A percentile compares a stretch with the other conserved stretches of the same genome.
These are phyloP conservation scores for Pseudococcus jackbeardsleyi DNA, from an alignment of 2,888 invertebrate genomes.

Conservation along the genomic window DNA sequence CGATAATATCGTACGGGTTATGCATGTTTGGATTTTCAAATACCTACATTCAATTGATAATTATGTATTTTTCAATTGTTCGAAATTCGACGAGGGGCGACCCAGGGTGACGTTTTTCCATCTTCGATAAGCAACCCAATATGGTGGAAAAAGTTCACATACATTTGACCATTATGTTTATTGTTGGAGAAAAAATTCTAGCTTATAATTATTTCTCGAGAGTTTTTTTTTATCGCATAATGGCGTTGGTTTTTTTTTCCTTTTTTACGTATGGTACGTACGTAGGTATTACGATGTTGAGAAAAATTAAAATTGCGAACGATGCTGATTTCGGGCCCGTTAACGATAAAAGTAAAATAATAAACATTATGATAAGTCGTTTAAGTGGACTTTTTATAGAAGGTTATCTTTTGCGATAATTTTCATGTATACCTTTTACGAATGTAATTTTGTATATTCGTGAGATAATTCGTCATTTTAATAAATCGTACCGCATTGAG, in stretches of 20 bases:
- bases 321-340: conserved; percentile 47
- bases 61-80: not conserved
- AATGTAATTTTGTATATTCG: conserved; percentile 31
- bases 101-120: not conserved
- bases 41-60: conserved; percentile 6
- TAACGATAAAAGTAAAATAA: conserved; percentile 36
- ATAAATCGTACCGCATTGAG: too few species aligned
- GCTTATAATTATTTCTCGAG: not conserved
- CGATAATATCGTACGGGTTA: conserved; percentile 39
- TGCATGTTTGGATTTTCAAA: conserved; percentile 21
- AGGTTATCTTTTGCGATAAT: conserved; percentile 52
- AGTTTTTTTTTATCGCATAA: conserved; percentile 1
- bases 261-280: not conserved
- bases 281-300: not conserved
- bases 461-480: conserved; percentile 15
- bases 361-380: conserved; percentile 14
- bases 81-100: not conserved
- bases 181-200: not conserved
- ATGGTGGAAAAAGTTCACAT: too few species aligned
- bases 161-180: conserved; percentile 5
- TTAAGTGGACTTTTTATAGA: conserved; percentile 41
- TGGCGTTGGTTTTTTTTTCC: not conserved
- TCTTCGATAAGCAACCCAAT: not conserved
- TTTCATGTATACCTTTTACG: conserved; percentile 15
- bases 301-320: conserved; percentile 45